Evolutionary conservation across 2,888 invertebrate species (phyloP), one percentile per base, ranked within the genome.

Genomic region (Apocheima hispidaria): DNA sequence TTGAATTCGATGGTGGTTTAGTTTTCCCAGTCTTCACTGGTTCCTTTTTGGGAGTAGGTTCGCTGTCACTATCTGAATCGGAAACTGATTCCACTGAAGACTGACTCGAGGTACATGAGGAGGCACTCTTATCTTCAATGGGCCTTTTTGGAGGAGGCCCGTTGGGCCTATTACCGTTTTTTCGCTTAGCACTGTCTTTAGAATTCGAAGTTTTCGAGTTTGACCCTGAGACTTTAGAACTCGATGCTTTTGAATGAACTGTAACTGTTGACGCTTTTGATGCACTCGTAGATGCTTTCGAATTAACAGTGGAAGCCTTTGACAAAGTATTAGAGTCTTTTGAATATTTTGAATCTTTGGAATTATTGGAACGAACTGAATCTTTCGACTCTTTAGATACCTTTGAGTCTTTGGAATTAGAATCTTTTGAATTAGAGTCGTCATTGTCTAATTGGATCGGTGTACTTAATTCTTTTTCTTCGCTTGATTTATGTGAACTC

Each of bases 41-140:
- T 46, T 87, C 87, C 57, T 90, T 90, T 21, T 90, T 91, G 0
- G 82, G 73, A 4, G 81, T 70, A 0, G 86, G 80, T 64, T 90
- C 91, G 74, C 88, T 90, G 7, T 90, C 90, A 72, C 87, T 91
- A 33, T 91, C 91, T 0, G 90, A 88, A 28, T 60, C 60, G 0
- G 92, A 90, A 1, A 92, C 86, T 0, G 92, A 88, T 63, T 92
- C 92, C 4, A 86, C 78, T 0, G 92, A 92, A 0, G 92, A 92
- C 54, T 91, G 92, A 72, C 92, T 92, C 0, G 92, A 91, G 0
- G 89, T 78, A 68, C 92, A 90, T 1, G 92, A 92, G 7, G 92
- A 88, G 0, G 85, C 88, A 77, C 88, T 92, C 59, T 90, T 92
- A 0, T 81, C 81, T 26, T 91, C 91, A 40, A 86, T 87, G 1